Percentiles rank a stretch among this genome's conserved stretches.
Conservation (phyloP, 2,113 vertebrate genomes). For the Nerophis lumbriciformis region DNA sequence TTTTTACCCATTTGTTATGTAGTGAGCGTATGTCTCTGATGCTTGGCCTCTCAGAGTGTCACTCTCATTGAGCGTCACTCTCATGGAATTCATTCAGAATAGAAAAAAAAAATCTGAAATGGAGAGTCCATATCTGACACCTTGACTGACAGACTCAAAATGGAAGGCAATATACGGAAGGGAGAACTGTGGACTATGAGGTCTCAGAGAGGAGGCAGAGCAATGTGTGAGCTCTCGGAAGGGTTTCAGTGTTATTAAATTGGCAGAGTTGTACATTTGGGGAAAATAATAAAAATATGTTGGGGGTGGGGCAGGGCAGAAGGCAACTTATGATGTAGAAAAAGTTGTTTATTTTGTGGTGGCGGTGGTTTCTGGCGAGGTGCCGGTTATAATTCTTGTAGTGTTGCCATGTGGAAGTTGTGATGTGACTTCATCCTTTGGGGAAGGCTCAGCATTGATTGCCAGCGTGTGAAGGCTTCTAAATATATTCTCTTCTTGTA, state of each 20-base stretch:
- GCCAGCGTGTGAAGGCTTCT: slow-evolving; percentile 16
- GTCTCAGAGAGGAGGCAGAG: slow-evolving; percentile 24
- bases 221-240: slow-evolving; percentile 16
- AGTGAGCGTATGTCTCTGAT: slow-evolving; percentile 34
- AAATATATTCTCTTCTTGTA: slow-evolving; percentile 3
- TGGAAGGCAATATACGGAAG: slow-evolving; percentile 62
- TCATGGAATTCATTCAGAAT: slow-evolving; percentile 52
- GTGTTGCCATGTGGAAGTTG: slow-evolving; percentile 16
- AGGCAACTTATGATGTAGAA: neutral
- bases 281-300: slow-evolving; percentile 6
- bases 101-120: slow-evolving; percentile 45
- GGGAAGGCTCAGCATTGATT: slow-evolving; percentile 16
- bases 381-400: slow-evolving; percentile 19
- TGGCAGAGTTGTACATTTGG: slow-evolving; percentile 6
- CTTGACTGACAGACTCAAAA: slow-evolving; percentile 67
- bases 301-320: neutral
- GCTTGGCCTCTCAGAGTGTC: slow-evolving; percentile 41
- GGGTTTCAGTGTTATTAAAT: slow-evolving; percentile 15
- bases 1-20: slow-evolving; percentile 26
- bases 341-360: slow-evolving; percentile 20
- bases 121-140: slow-evolving; percentile 56
- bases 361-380: slow-evolving; percentile 4
- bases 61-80: slow-evolving; percentile 35
- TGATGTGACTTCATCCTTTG: slow-evolving; percentile 11
- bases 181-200: slow-evolving; percentile 38